Percentiles rank a stretch among this genome's conserved stretches.
Evolutionary conservation across 2,113 vertebrate genomes (phyloP).

Genomic region (Heterocephalus glaber): DNA sequence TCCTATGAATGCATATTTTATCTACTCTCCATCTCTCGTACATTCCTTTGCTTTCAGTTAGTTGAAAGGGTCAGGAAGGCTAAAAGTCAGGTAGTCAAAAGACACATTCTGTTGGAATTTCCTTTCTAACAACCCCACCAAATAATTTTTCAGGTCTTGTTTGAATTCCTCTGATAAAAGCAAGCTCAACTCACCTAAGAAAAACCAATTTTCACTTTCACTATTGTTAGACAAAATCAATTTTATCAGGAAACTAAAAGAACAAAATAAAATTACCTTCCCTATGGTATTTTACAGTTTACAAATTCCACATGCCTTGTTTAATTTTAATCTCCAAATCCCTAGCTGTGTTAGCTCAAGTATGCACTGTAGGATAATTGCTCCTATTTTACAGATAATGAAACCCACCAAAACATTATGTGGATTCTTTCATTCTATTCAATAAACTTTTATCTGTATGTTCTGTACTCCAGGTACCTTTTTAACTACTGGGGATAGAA

Average conservation of each 20-base stretch:
- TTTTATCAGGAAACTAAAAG: not conserved
- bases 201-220: conserved; percentile 18
- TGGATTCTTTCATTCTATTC: not conserved
- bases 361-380: not conserved
- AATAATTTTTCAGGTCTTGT: not conserved
- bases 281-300: not conserved
- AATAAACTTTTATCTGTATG: not conserved
- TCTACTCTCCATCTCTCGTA: not conserved
- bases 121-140: not conserved
- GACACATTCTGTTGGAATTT: not conserved
- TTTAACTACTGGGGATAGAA: not conserved
- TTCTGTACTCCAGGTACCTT: not conserved
- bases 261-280: not conserved
- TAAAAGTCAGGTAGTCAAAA: not conserved
- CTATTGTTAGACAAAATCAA: not conserved
- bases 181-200: not conserved
- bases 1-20: too few species aligned
- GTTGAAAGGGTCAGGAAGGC: not conserved
- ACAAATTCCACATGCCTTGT: not conserved
- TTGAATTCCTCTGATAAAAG: conserved; percentile 30
- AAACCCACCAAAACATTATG: not conserved
- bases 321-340: conserved; percentile 42
- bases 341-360: not conserved
- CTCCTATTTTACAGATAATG: not conserved
- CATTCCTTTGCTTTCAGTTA: not conserved